Conservation (phyloP, 2,113 vertebrate genomes). For the human region DNA sequence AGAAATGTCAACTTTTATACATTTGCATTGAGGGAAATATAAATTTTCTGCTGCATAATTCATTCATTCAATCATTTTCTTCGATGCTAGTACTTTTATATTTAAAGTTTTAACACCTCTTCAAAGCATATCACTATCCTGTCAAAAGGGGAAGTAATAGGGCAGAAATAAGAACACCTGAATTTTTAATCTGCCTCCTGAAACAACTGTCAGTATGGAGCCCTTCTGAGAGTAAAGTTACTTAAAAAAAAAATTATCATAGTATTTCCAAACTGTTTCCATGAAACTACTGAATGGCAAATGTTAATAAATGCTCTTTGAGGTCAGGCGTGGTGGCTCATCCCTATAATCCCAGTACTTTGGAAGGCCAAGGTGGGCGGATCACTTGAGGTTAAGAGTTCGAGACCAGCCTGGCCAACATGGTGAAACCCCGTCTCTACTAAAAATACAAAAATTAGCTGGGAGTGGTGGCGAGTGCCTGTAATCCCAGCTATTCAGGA, state of each 20-base stretch:
- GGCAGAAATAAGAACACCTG: background rate
- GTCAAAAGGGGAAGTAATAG: background rate
- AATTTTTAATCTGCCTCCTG: background rate
- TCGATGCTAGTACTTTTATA: background rate
- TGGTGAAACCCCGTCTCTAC: no score
- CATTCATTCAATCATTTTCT: background rate
- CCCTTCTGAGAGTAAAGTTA: background rate
- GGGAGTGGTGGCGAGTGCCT: no score
- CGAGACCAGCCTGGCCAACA: no score
- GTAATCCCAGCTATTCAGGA: no score
- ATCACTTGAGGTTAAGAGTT: no score
- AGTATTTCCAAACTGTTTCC: background rate
- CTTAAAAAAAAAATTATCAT: background rate
- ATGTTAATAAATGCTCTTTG: background rate
- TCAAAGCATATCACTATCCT: background rate
- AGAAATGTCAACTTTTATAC: background rate
- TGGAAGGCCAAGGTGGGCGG: no score
- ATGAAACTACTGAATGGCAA: background rate
- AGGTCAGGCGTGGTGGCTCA: no score
- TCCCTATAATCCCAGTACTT: no score
- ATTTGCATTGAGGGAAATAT: background rate
- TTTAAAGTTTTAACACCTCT: background rate
- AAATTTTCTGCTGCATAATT: background rate
- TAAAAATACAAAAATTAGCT: no score
- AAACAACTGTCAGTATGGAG: background rate